phyloP scores from a whole-genome alignment of 2,888 invertebrate species.

The Trichopria drosophilae region DNA sequence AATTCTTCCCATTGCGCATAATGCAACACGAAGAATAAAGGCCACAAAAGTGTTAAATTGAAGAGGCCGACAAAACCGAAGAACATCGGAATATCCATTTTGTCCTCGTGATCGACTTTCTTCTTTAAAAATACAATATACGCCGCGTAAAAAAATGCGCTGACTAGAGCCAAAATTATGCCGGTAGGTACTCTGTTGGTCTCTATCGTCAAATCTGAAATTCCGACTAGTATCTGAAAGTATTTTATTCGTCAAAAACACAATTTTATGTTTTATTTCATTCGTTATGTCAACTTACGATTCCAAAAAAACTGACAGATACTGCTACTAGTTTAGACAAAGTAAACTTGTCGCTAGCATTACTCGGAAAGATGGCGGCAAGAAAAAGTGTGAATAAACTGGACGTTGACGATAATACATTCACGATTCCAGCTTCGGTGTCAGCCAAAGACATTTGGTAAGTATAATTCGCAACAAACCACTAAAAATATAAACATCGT shows the following conservation, averaged over 20 bases:
- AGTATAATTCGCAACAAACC: conserved; percentile 92
- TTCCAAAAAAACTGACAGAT: conserved; percentile 73
- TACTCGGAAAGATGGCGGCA: conserved; percentile 84
- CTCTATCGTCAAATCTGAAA: conserved; percentile 72
- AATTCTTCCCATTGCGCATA: conserved; percentile 80
- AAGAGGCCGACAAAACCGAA: conserved; percentile 96
- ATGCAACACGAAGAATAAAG: conserved; percentile 84
- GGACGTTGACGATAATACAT: conserved; percentile 85
- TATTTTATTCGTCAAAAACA: conserved; percentile 30
- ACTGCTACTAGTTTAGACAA: conserved; percentile 84
- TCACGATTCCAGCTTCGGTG: conserved; percentile 84
- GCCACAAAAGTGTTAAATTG: conserved; percentile 86
- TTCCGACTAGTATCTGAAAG: conserved; percentile 72
- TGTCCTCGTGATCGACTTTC: conserved; percentile 88
- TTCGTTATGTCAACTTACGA: conserved; percentile 65
- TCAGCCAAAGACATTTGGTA: conserved; percentile 86
- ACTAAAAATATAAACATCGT: conserved; percentile 65
- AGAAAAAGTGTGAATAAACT: conserved; percentile 86
- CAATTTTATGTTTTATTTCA: conserved; percentile 1
- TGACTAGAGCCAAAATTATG: conserved; percentile 78
- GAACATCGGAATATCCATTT: conserved; percentile 92
- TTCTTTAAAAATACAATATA: conserved; percentile 86
- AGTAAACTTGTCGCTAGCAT: conserved; percentile 80
- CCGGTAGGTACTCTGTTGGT: conserved; percentile 72
- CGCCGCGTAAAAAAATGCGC: conserved; percentile 86